Conservation (phyloP, 2,888 invertebrate genomes). For the Timema podura region DNA sequence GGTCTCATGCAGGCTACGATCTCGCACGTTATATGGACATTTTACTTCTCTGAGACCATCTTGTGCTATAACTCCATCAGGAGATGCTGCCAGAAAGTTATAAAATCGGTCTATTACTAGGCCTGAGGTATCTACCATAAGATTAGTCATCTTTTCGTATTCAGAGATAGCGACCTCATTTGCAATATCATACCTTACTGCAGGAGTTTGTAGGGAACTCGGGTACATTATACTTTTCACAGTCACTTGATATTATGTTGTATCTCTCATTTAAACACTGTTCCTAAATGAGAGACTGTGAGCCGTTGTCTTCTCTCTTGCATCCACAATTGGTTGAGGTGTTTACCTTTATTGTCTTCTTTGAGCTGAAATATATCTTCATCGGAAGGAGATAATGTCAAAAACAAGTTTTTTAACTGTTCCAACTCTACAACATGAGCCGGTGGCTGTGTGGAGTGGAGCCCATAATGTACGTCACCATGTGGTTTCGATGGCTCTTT, state of each 20-base stretch:
- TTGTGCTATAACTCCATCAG: constrained; percentile 25
- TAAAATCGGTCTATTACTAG: constrained; percentile 25
- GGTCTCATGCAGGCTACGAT: neutral
- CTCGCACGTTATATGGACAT: neutral
- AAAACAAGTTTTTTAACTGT: neutral
- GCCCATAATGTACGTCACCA: neutral
- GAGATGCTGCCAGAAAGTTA: constrained; percentile 29
- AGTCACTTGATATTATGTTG: neutral
- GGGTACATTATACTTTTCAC: neutral
- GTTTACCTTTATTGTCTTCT: neutral
- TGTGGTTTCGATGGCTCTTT: neutral
- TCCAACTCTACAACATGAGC: neutral
- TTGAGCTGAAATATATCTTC: neutral
- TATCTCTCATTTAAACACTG: neutral
- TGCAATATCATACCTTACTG: constrained; percentile 6
- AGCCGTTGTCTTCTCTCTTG: neutral
- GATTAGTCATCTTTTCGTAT: constrained; percentile 18
- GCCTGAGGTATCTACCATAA: constrained; percentile 24
- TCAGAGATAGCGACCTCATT: constrained; percentile 23
- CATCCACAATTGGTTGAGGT: neutral
- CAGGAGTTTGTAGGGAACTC: neutral
- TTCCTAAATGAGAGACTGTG: neutral
- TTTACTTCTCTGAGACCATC: constrained; percentile 10
- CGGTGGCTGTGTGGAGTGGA: neutral
- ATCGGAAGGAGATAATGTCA: neutral